Evolutionary conservation across 2,888 invertebrate genomes (phyloP), one percentile per base, ranked within the genome.

Genomic region (Synanthedon myopaeformis): DNA sequence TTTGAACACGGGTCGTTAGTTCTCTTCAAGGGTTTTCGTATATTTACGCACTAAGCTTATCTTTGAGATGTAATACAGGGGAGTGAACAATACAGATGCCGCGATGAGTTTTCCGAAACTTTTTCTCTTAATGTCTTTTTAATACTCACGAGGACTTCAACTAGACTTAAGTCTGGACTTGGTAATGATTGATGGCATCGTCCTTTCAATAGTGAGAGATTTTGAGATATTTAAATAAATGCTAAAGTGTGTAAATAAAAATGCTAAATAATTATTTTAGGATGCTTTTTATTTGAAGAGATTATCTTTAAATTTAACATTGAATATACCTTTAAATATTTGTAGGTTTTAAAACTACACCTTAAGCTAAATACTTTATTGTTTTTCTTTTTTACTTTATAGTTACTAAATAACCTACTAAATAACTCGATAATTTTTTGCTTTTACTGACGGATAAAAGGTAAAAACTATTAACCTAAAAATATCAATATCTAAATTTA

Each of bases 1-100:
- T 67, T 65, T 64, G 63, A 70, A 70, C 71, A 74, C 67, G 76
- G 73, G 63, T 78, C 83, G 83, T 85, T 85, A 81, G 79, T 83
- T 82, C 78, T 74, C 65, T 76, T 79, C 75, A 77, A 72, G 73
- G 72, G 76, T 69, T 72, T 70, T 67, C 62, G 61, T 59, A 65
- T 72, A 67, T 74, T 72, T 73, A 76, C 72, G 70, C 67, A 66
- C 65, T 65, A 63, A 65, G 70, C 67, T 70, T 72, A 69, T 69
- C 17, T 49, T 12, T 17, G 0, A 49, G 49, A 23, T 49, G 49
- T 49, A 17, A 13, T 3, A 12, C 52, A 51, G 54, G 55, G 54
- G 52, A 50, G 55, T 51, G 51, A 58, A 49, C 23, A 23, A 49
- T 45, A 17, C 49, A 49, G 49, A 49, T 12, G 19, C 14, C 19